Base-by-base conservation (phyloP, 2,888 invertebrate species). In the Rapana venosa region DNA sequence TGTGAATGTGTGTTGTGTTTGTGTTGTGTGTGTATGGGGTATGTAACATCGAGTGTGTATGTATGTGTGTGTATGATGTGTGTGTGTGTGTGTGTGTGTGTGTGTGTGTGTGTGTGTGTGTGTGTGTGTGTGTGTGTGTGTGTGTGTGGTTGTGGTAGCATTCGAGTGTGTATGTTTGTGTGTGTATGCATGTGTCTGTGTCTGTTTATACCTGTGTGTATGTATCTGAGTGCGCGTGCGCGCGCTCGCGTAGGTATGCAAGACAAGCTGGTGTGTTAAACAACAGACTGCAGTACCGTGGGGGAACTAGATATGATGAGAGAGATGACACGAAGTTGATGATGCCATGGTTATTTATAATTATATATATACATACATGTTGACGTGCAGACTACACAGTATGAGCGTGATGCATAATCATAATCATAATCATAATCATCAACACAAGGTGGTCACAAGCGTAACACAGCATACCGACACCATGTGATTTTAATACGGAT, bases 11-110 rank as follows among this genome's bases (percentile, higher is more conserved):
- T 77, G 74, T 30, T 77, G 13, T 30, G 74, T 77, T n/a, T 30
- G 74, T 77, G 74, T 77, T n/a, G 74, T 77, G 74, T n/a, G 30
- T 77, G 32, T n/a, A 15, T 77, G 74, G n/a, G n/a, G n/a, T n/a
- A n/a, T n/a, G n/a, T n/a, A n/a, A n/a, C n/a, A n/a, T n/a, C n/a
- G n/a, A n/a, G n/a, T n/a, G n/a, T n/a, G n/a, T n/a, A n/a, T 77
- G 30, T 13, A 30, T 30, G n/a, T 77, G 74, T 77, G 30, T 30
- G 30, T 77, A n/a, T 30, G 30, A 6, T 0, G 74, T 77, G 74
- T 13, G 74, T 66, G 66, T 66, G 66, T 66, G 66, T 66, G 66
- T 66, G 66, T 66, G 66, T 66, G 66, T 66, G 66, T 77, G 74
- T 30, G 74, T 77, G 13, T 30, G 74, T 77, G 74, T 30, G 74